phyloP scores from a whole-genome alignment of 2,797 vertebrate genomes.

The Peromyscus nudipes region DNA sequence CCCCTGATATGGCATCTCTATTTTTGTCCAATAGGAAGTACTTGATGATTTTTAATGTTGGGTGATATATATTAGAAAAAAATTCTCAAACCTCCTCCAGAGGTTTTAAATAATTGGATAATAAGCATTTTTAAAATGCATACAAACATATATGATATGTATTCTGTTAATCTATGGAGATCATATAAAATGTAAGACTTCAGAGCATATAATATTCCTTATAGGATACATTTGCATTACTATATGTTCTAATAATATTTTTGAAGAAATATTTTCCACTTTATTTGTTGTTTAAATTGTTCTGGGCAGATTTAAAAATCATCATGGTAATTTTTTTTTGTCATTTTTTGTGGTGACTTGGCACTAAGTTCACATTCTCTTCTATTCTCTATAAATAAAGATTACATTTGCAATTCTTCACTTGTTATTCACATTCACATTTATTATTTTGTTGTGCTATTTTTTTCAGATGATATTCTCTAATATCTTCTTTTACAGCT shows the following conservation, averaged over 20 bases:
- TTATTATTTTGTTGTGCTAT: not conserved
- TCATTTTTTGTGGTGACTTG: not conserved
- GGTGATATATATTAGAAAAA: not conserved
- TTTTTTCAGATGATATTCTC: not conserved
- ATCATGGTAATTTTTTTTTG: not conserved
- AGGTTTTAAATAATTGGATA: not conserved
- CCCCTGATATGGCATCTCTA: not conserved
- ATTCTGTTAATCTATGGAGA: not conserved
- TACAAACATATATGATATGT: not conserved
- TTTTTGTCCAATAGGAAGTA: rapidly evolving
- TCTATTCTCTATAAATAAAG: not conserved
- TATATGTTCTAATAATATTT: not conserved
- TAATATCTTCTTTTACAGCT: not conserved
- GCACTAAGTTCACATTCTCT: not conserved
- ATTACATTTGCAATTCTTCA: not conserved
- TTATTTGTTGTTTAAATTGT: not conserved
- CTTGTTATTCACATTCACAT: not conserved
- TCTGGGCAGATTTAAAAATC: not conserved
- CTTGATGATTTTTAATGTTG: not conserved
- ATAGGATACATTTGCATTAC: not conserved
- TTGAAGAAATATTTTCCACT: not conserved
- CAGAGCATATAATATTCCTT: not conserved
- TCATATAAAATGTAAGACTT: not conserved
- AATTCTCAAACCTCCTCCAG: not conserved
- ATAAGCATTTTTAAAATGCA: not conserved